These are phyloP conservation scores for Pseudopipra pipra DNA, from an alignment of 2,113 vertebrate species.

Conservation along the genomic window DNA sequence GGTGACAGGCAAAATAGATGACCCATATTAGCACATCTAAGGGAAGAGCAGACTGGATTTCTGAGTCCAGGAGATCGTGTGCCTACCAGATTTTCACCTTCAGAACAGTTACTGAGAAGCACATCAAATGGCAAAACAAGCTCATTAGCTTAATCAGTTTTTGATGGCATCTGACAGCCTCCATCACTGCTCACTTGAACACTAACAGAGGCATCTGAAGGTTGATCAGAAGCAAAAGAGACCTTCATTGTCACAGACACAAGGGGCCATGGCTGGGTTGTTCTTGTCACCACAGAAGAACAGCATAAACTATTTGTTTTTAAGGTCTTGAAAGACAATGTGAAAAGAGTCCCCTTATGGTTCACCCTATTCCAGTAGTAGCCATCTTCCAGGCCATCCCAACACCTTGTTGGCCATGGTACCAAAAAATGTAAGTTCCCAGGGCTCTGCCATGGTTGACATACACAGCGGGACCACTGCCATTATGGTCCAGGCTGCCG, in stretches of 20 bases:
- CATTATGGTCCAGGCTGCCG: neutral
- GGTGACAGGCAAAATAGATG: neutral
- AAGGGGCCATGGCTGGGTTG: neutral
- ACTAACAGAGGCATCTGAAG: slow-evolving; percentile 29
- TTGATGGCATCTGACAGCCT: slow-evolving; percentile 18
- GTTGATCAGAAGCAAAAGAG: slow-evolving; percentile 12
- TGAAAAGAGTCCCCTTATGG: neutral
- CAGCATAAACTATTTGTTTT: neutral
- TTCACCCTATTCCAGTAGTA: neutral
- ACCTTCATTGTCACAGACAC: neutral
- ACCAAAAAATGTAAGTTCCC: neutral
- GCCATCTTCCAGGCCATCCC: neutral
- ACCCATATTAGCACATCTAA: neutral
- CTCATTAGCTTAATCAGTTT: slow-evolving; percentile 48
- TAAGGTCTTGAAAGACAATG: neutral
- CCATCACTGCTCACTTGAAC: slow-evolving; percentile 5
- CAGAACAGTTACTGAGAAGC: neutral
- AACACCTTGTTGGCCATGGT: neutral
- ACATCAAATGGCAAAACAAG: slow-evolving; percentile 29
- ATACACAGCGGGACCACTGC: fast-evolving
- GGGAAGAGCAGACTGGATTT: neutral
- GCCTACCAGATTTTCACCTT: slow-evolving; percentile 35
- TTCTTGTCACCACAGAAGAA: fast-evolving
- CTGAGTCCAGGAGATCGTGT: neutral
- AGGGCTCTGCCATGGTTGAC: neutral